These are phyloP conservation scores for Rhynchophorus ferrugineus DNA, from an alignment of 1,140 invertebrate species.

Conservation along the genomic window DNA sequence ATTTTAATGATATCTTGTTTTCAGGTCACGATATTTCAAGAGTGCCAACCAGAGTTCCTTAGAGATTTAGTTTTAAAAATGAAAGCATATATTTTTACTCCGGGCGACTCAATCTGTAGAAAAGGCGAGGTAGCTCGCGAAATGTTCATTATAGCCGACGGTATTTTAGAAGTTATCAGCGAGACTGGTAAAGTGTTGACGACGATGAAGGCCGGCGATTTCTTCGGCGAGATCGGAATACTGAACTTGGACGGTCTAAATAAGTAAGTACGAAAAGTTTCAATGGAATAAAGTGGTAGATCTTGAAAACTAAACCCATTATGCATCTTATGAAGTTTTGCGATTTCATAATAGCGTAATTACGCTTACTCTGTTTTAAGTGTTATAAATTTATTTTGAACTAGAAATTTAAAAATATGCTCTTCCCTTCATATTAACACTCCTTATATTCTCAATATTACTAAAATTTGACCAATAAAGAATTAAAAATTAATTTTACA, in stretches of 20 bases:
- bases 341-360: too few relatives aligned
- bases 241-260: slow-evolving; percentile 92
- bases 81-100: slow-evolving; percentile 96
- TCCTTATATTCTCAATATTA: too few relatives aligned
- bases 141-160: slow-evolving; percentile 98
- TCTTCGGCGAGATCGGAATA: slow-evolving; percentile 97
- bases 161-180: slow-evolving; percentile 91
- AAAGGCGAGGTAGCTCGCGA: slow-evolving; percentile 80
- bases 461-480: too few relatives aligned
- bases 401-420: too few relatives aligned
- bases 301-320: too few relatives aligned
- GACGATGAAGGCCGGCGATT: slow-evolving; percentile 95
- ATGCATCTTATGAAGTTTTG: too few relatives aligned
- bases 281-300: too few relatives aligned
- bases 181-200: slow-evolving; percentile 88
- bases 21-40: slow-evolving; percentile 79
- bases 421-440: too few relatives aligned
- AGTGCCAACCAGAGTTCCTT: slow-evolving; percentile 94
- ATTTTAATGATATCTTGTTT: too few relatives aligned
- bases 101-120: slow-evolving; percentile 90
- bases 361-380: too few relatives aligned
- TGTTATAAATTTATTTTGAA: too few relatives aligned
- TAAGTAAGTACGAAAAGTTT: slow-evolving; percentile 84
- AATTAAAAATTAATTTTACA: too few relatives aligned
- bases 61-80: slow-evolving; percentile 96